Base-by-base conservation (phyloP, 2,888 invertebrate species). In the Cetonia aurata region DNA sequence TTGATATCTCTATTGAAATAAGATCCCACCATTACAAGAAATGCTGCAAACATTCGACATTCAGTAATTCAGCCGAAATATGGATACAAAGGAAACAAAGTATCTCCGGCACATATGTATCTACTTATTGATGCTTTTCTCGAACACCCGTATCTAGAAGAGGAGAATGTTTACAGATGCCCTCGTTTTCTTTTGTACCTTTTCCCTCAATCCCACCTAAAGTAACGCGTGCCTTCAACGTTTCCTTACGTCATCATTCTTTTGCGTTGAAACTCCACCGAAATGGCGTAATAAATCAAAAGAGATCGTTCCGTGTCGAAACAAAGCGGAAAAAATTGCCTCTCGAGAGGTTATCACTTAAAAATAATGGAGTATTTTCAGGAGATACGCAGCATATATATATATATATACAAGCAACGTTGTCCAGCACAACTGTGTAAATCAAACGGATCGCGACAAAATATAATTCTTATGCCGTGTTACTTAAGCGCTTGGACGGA, bases 391-490 rank as follows among this genome's bases (percentile, higher is more conserved):
- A 50, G 46, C 56, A 33, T 66, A 66, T 57, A 68, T 37, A 8
- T 57, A 66, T 66, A n/a, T n/a, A n/a, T n/a, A n/a, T n/a, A n/a
- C n/a, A 56, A 60, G 50, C 33, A 25, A 52, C 17, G 62, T 50
- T 65, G 62, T 65, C 50, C 62, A 65, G 62, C 50, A 33, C 37
- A 65, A 65, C 62, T 50, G 31, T 60, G 62, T 77, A 77, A 77
- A 77, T 77, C 77, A 77, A 76, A 75, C 71, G 73, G 70, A 69
- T 74, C 73, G 73, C 71, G 74, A 75, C 74, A 75, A 75, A 76
- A 71, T 75, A 74, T 76, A 77, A 76, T 77, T 77, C 75, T 72
- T 75, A 73, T 66, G 72, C 69, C 73, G 72, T 74, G 71, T 75
- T 75, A 72, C 73, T 73, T 72, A 76, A 75, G 75, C 70, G 70